A percentile compares a stretch with the other conserved stretches of the same genome.
Conservation (phyloP, 2,888 invertebrate species). For the Eristalis arbustorum region DNA sequence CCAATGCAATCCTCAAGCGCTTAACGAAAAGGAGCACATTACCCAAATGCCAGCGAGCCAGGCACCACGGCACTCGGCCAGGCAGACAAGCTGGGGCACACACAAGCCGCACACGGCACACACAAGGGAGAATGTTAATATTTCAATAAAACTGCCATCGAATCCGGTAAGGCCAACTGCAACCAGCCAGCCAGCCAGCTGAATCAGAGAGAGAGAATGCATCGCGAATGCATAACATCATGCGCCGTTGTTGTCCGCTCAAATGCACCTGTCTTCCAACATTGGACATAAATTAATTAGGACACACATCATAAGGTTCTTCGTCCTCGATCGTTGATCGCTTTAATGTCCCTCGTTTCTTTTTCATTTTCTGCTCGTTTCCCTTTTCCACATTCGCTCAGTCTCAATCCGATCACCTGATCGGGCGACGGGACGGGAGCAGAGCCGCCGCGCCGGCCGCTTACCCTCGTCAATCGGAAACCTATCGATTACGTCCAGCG, state of each 20-base stretch:
- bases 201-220: slow-evolving; percentile 46
- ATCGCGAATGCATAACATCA: slow-evolving; percentile 64
- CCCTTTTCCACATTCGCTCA: background rate
- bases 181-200: slow-evolving; percentile 42
- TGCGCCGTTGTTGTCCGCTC: slow-evolving; percentile 43
- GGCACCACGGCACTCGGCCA: slow-evolving; percentile 14
- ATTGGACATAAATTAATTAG: slow-evolving; percentile 70
- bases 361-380: background rate
- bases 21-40: slow-evolving; percentile 17
- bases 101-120: background rate
- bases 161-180: slow-evolving; percentile 42
- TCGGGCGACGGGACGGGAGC: background rate
- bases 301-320: slow-evolving; percentile 70
- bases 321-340: slow-evolving; percentile 43
- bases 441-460: background rate
- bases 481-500: slow-evolving; percentile 59
- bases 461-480: slow-evolving; percentile 59
- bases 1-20: slow-evolving; percentile 44
- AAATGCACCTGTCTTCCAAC: slow-evolving; percentile 66
- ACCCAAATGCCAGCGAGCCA: slow-evolving; percentile 11
- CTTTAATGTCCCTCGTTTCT: background rate
- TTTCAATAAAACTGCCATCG: slow-evolving; percentile 58
- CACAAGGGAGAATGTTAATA: slow-evolving; percentile 66
- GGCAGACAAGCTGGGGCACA: slow-evolving; percentile 20
- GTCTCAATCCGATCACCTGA: slow-evolving; percentile 19